These are phyloP conservation scores for Sebastes dallii DNA, from an alignment of 2,797 vertebrate genomes.

Conservation along the genomic window DNA sequence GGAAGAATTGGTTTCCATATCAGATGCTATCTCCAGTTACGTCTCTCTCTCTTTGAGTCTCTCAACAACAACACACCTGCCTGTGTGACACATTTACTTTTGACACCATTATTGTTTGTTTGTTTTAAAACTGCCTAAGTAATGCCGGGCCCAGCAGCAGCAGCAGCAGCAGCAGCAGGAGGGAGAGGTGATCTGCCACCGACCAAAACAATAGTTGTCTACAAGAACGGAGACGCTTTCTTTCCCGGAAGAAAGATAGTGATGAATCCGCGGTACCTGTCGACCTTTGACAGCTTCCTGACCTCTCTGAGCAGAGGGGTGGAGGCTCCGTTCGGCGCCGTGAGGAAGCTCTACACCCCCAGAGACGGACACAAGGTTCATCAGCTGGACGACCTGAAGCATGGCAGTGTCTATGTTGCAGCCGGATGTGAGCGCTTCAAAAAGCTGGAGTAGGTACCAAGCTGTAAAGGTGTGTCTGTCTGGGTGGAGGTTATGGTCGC, in stretches of 20 bases:
- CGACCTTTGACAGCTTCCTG: conserved; percentile 81
- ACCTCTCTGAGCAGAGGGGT: conserved; percentile 68
- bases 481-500: background rate
- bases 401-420: conserved; percentile 79
- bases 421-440: conserved; percentile 82
- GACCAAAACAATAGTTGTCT: conserved; percentile 78
- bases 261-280: conserved; percentile 69
- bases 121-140: background rate
- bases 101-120: background rate
- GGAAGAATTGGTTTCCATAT: conserved; percentile 50
- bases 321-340: conserved; percentile 77
- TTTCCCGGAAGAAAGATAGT: conserved; percentile 78
- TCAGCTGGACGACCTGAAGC: conserved; percentile 68
- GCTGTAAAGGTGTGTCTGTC: background rate
- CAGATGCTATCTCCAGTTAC: conserved; percentile 59
- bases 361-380: conserved; percentile 68
- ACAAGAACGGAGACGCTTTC: conserved; percentile 82
- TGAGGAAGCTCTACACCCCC: conserved; percentile 80
- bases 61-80: background rate
- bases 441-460: conserved; percentile 80
- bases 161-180: background rate
- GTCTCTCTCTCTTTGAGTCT: conserved; percentile 4
- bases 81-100: conserved; percentile 16
- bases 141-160: conserved; percentile 12
- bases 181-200: conserved; percentile 30